Conservation (phyloP, 2,113 vertebrate genomes). For the Laticauda colubrina region DNA sequence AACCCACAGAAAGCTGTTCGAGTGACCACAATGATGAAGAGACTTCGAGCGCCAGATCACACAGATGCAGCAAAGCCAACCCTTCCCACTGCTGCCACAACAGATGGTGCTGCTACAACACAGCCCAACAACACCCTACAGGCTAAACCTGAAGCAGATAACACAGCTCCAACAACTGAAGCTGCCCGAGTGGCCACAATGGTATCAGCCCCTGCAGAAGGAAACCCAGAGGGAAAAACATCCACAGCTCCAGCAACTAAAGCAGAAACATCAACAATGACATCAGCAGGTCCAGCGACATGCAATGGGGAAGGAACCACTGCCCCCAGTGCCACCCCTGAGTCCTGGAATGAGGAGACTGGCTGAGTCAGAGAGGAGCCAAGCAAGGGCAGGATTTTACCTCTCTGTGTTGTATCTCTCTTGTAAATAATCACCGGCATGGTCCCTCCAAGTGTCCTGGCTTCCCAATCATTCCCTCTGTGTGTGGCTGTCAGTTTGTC, state of each 20-base stretch:
- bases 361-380: constrained; percentile 71
- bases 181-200: constrained; percentile 29
- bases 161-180: constrained; percentile 50
- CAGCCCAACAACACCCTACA: constrained; percentile 33
- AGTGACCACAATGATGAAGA: constrained; percentile 97
- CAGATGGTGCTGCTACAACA: constrained; percentile 36
- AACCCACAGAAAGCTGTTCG: constrained; percentile 90
- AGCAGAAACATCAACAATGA: constrained; percentile 56
- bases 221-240: constrained; percentile 52
- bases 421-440: constrained; percentile 85
- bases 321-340: constrained; percentile 51
- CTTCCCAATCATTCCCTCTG: constrained; percentile 29
- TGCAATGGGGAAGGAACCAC: constrained; percentile 78
- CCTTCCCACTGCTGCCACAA: constrained; percentile 40
- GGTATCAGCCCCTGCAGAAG: constrained; percentile 43
- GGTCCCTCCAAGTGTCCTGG: constrained; percentile 72
- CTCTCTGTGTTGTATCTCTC: constrained; percentile 51
- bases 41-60: constrained; percentile 86
- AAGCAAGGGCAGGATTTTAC: constrained; percentile 49
- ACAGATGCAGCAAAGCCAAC: constrained; percentile 57
- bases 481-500: constrained; percentile 41
- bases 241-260: constrained; percentile 48
- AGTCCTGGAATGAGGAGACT: constrained; percentile 71
- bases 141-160: constrained; percentile 48
- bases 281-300: constrained; percentile 63